Percentiles rank a stretch among this genome's conserved stretches.
phyloP scores from a whole-genome alignment of 1,140 invertebrate genomes.

The Oryctes rhinoceros region DNA sequence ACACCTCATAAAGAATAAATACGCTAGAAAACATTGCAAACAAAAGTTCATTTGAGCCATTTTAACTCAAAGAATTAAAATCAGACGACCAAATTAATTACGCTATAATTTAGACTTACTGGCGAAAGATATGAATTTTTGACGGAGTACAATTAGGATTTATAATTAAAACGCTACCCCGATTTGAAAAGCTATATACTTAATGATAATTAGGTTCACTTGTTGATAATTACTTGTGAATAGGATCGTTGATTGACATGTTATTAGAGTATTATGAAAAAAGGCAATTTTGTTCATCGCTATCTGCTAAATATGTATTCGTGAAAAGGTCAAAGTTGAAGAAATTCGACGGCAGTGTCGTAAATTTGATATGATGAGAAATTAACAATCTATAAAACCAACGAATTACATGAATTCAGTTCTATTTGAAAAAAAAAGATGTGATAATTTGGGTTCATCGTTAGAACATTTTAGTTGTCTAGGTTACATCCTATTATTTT shows the following conservation, averaged over 20 bases:
- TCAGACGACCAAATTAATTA: background rate
- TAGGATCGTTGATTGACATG: background rate
- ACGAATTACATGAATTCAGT: background rate
- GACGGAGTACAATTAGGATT: background rate
- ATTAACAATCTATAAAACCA: background rate
- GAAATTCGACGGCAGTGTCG: background rate
- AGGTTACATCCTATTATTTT: background rate
- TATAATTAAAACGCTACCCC: background rate
- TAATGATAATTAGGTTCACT: background rate
- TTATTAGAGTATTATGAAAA: constrained; percentile 8
- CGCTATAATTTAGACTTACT: background rate
- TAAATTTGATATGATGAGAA: background rate
- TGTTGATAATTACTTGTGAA: constrained; percentile 11
- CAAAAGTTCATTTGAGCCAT: too few species aligned
- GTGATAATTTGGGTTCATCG: background rate
- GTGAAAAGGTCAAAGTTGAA: background rate
- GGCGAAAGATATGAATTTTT: too few species aligned
- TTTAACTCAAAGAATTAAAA: too few species aligned
- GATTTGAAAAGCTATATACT: background rate
- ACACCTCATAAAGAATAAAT: too few species aligned
- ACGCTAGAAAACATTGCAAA: too few species aligned
- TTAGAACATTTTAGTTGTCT: background rate
- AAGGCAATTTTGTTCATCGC: background rate
- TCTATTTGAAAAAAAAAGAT: background rate
- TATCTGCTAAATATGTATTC: background rate